These are phyloP conservation scores for Pachyseris speciosa DNA, from an alignment of 64 coral and sea anemone species.

Conservation along the genomic window DNA sequence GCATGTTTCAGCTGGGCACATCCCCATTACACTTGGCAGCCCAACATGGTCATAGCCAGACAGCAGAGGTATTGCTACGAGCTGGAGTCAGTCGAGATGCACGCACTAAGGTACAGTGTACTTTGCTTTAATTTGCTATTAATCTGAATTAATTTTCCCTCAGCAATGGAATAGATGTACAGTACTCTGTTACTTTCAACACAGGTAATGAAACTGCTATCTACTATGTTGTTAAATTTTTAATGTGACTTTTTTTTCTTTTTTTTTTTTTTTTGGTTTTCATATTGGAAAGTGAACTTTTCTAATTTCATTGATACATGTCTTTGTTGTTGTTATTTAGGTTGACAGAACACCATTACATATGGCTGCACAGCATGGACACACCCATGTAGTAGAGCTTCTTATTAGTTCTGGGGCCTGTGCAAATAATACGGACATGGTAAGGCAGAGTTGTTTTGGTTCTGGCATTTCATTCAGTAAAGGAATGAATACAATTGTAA, in stretches of 20 bases:
- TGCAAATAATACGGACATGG: constrained; percentile 97
- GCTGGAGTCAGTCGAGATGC: constrained; percentile 99
- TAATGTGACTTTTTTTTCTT: neutral
- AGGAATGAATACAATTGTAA: no score
- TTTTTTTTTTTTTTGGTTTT: neutral
- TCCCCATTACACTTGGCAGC: constrained; percentile 96
- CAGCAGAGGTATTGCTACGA: constrained; percentile 89
- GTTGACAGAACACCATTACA: constrained; percentile 97
- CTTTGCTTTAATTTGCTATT: neutral
- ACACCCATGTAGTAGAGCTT: constrained; percentile 87
- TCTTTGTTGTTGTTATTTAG: constrained; percentile 38
- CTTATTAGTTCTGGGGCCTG: constrained; percentile 91
- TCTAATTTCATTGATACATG: neutral
- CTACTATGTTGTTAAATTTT: neutral
- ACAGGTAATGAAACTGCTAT: no score
- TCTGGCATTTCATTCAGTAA: no score
- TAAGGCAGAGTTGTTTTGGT: no score
- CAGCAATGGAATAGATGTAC: neutral
- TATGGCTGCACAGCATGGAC: constrained; percentile 98
- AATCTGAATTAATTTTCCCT: no score
- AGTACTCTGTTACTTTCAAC: no score
- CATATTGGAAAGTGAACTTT: neutral
- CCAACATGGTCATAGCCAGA: constrained; percentile 94
- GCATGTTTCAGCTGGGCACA: constrained; percentile 79
- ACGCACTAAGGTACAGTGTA: constrained; percentile 74